These are phyloP conservation scores for Brachypodius melanocephalos DNA, from an alignment of 2,113 vertebrate species.

Conservation along the genomic window DNA sequence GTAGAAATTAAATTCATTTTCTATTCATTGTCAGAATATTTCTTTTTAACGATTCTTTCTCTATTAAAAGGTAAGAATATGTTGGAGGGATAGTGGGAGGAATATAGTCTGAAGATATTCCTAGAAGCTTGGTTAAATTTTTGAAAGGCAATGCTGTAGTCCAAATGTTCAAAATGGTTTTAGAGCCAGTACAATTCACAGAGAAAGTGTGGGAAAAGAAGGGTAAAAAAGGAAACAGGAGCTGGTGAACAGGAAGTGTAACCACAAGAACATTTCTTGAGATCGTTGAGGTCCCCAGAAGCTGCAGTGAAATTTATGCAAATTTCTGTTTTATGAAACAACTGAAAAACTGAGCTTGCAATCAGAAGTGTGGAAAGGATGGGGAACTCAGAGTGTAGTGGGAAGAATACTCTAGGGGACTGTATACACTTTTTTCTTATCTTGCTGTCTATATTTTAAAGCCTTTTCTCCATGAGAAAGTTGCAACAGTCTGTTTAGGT, in stretches of 20 bases:
- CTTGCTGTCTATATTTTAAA: background rate
- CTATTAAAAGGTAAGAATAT: background rate
- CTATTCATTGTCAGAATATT: background rate
- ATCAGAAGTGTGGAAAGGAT: background rate
- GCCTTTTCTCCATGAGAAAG: background rate
- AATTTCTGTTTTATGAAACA: conserved; percentile 8
- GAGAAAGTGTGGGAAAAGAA: background rate
- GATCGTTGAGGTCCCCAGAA: background rate
- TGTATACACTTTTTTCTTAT: background rate
- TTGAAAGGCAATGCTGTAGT: background rate
- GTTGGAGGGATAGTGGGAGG: background rate
- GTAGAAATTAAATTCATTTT: conserved; percentile 6
- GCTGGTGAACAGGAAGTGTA: background rate
- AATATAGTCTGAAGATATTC: background rate
- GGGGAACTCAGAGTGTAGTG: background rate
- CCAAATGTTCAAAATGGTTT: background rate
- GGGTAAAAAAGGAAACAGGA: background rate
- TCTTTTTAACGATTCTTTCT: conserved; percentile 1
- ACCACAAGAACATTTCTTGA: background rate
- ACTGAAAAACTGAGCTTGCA: background rate
- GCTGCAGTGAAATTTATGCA: background rate
- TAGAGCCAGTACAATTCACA: background rate
- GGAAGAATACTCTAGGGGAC: background rate
- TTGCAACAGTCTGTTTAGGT: background rate
- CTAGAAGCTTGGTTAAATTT: background rate